Conservation (phyloP, 1,140 invertebrate genomes). For the Octopus sinensis region DNA sequence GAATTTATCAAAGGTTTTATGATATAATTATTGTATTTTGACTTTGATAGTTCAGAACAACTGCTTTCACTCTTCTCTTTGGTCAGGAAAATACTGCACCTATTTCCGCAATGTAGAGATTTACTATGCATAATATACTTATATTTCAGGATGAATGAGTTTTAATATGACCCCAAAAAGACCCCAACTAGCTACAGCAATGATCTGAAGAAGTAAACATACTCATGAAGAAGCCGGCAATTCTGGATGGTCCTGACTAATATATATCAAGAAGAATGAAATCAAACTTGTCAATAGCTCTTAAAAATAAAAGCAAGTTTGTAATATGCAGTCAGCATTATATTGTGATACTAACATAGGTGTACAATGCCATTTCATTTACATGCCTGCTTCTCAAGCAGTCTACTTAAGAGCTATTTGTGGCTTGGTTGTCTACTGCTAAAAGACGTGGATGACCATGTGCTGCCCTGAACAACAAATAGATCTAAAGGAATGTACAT, state of each 20-base stretch:
- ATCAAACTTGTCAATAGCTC: slow-evolving; percentile 12
- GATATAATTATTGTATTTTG: not conserved
- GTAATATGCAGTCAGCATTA: too few species aligned
- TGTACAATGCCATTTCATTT: too few species aligned
- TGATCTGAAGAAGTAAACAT: slow-evolving; percentile 6
- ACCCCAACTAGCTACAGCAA: not conserved
- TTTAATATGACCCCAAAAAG: not conserved
- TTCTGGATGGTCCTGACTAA: not conserved
- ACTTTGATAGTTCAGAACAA: not conserved
- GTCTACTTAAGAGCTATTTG: not conserved
- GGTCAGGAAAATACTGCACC: not conserved
- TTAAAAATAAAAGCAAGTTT: not conserved
- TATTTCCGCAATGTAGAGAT: slow-evolving; percentile 3
- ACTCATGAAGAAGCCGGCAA: slow-evolving; percentile 1
- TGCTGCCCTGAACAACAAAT: not conserved
- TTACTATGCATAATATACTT: slow-evolving; percentile 12
- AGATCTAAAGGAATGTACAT: slow-evolving; percentile 5
- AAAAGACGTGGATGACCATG: slow-evolving; percentile 2
- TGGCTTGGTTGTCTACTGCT: not conserved
- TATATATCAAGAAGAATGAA: not conserved
- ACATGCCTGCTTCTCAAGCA: not conserved
- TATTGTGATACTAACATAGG: too few species aligned
- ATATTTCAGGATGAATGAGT: not conserved
- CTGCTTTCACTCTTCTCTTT: not conserved
- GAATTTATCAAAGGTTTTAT: slow-evolving; percentile 1